A percentile compares a stretch with the other conserved stretches of the same genome.
Conservation (phyloP, 2,888 invertebrate species). For the Drosophila parthenogenetica region DNA sequence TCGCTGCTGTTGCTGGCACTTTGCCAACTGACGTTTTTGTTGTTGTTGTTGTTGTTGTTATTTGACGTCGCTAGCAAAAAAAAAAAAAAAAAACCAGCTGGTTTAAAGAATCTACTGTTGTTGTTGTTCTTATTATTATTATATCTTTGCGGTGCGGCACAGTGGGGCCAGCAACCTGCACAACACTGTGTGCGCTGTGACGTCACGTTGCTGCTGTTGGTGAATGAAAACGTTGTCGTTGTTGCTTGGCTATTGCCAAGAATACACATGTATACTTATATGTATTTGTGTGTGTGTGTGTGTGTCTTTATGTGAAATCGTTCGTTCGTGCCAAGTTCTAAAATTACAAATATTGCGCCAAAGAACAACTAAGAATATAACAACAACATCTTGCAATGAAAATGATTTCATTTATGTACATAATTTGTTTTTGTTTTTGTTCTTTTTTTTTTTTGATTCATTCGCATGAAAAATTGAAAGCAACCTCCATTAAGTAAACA, state of each 20-base stretch:
- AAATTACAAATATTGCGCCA: constrained; percentile 66
- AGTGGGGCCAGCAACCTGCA: constrained; percentile 73
- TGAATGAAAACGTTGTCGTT: constrained; percentile 60
- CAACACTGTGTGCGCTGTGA: constrained; percentile 5
- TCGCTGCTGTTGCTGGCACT: constrained; percentile 47
- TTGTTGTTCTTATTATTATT: constrained; percentile 27
- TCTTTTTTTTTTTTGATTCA: constrained; percentile 41
- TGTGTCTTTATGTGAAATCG: constrained; percentile 10
- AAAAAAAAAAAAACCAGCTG: constrained; percentile 64
- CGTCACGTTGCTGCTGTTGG: constrained; percentile 25
- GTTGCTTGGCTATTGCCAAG: constrained; percentile 30
- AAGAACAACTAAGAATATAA: constrained; percentile 42
- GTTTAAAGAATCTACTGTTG: constrained; percentile 39
- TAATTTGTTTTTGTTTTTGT: constrained; percentile 6
- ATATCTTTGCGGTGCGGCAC: constrained; percentile 44
- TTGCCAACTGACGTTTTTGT: constrained; percentile 65
- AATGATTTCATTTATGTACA: constrained; percentile 51
- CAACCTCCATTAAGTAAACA: constrained; percentile 34
- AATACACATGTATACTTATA: constrained; percentile 7
- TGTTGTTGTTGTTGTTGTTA: constrained; percentile 44
- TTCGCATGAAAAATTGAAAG: constrained; percentile 64
- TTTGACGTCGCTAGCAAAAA: constrained; percentile 61
- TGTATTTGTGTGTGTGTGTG: constrained; percentile 3
- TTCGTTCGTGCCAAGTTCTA: constrained; percentile 74
- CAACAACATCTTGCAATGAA: constrained; percentile 35